Evolutionary conservation across 2,888 invertebrate genomes (phyloP).

Genomic region (Xiphydria camelus): DNA sequence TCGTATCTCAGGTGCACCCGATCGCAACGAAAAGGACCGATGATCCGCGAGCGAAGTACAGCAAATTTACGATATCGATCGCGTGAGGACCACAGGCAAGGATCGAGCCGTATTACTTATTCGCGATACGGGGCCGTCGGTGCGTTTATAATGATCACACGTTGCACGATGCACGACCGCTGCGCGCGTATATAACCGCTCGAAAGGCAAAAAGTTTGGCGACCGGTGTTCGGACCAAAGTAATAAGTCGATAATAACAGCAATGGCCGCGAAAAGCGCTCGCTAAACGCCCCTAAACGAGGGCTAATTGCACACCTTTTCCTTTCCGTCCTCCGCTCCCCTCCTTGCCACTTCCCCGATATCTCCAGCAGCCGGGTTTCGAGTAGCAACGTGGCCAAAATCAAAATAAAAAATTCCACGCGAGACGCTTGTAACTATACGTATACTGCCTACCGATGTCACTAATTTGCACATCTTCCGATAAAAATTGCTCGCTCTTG

Average conservation of each 20-base stretch:
- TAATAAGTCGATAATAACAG: constrained; percentile 57
- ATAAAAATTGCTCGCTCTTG: no score
- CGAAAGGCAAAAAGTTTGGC: constrained; percentile 25
- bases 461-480: constrained; percentile 44
- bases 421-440: constrained; percentile 28
- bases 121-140: constrained; percentile 19
- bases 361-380: no score
- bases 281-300: constrained; percentile 56
- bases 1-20: no score
- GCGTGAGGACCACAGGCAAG: no score
- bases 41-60: no score
- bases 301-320: constrained; percentile 48
- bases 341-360: no score
- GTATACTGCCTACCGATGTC: constrained; percentile 31
- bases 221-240: constrained; percentile 32
- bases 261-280: constrained; percentile 52
- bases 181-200: constrained; percentile 7
- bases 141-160: constrained; percentile 3
- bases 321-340: no score
- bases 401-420: neutral
- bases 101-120: constrained; percentile 12
- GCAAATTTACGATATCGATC: no score
- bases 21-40: no score
- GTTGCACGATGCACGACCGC: neutral
- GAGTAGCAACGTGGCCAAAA: no score